Conservation (phyloP, 2,797 vertebrate species). For the Thalassophryne amazonica region DNA sequence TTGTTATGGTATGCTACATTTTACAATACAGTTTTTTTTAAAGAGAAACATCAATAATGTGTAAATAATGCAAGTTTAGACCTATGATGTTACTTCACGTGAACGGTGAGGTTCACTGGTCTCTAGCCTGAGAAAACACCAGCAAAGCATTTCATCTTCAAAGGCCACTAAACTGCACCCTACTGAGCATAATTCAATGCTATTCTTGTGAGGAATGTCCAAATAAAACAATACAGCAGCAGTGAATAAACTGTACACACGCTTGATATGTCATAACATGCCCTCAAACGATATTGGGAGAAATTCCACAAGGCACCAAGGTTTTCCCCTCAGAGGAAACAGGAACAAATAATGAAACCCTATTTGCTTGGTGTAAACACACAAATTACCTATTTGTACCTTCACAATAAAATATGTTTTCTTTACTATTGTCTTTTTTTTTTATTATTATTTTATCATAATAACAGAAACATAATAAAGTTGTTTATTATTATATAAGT, state of each 20-base stretch:
- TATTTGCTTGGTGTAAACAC: constrained; percentile 23
- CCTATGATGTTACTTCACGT: constrained; percentile 18
- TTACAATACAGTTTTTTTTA: too few species aligned
- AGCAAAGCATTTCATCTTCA: constrained; percentile 64
- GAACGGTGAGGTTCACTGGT: constrained; percentile 17
- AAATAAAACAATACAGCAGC: constrained; percentile 71
- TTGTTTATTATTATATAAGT: too few species aligned
- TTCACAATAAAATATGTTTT: constrained; percentile 8
- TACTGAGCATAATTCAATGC: constrained; percentile 63
- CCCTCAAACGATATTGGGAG: constrained; percentile 36
- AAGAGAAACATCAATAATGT: neutral
- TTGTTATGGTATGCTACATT: too few species aligned
- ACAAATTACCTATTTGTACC: constrained; percentile 17
- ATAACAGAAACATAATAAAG: too few species aligned
- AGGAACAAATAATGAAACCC: constrained; percentile 32
- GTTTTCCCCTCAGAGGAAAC: constrained; percentile 51
- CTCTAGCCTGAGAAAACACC: constrained; percentile 58
- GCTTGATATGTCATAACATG: constrained; percentile 57
- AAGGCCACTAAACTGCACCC: constrained; percentile 62
- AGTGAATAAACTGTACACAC: constrained; percentile 62
- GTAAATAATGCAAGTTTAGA: too few species aligned
- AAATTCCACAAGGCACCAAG: constrained; percentile 39
- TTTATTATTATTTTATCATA: too few species aligned
- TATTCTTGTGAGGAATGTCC: constrained; percentile 74
- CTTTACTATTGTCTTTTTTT: neutral